phyloP scores from a whole-genome alignment of 2,888 invertebrate species.

The Rhogogaster chlorosoma region DNA sequence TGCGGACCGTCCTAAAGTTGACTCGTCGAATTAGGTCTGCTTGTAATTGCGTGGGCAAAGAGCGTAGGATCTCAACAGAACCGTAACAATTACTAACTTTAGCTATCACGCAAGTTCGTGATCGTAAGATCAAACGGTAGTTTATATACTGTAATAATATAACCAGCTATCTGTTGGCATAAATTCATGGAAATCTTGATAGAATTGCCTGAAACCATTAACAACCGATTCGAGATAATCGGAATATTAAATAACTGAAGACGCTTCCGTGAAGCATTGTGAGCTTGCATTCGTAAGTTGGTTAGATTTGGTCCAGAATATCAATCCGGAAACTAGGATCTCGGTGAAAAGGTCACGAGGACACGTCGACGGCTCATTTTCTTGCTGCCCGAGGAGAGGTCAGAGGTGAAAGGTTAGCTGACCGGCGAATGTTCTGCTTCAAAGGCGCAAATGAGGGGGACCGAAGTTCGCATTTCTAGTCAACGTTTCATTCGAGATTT shows the following conservation, averaged over 20 bases:
- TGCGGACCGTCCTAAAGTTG: background rate
- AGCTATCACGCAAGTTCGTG: background rate
- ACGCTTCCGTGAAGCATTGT: background rate
- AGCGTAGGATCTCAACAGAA: background rate
- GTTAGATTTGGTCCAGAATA: background rate
- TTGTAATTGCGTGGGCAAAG: background rate
- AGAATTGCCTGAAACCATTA: background rate
- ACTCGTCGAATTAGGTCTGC: background rate
- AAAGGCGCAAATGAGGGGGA: slow-evolving; percentile 25
- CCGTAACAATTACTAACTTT: background rate
- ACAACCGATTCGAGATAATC: background rate
- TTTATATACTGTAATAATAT: background rate
- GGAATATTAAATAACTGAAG: background rate
- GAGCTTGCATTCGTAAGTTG: background rate
- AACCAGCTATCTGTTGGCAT: background rate
- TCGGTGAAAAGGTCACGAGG: slow-evolving; percentile 7
- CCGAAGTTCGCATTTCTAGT: slow-evolving; percentile 10
- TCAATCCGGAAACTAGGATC: background rate
- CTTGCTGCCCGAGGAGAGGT: slow-evolving; percentile 24
- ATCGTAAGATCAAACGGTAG: background rate
- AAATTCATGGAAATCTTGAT: background rate
- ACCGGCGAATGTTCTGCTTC: slow-evolving; percentile 7
- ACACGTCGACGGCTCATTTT: slow-evolving; percentile 18
- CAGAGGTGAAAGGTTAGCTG: slow-evolving; percentile 22
- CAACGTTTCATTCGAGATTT: background rate